phyloP scores from a whole-genome alignment of 1,140 invertebrate species.

The Heliothis virescens region DNA sequence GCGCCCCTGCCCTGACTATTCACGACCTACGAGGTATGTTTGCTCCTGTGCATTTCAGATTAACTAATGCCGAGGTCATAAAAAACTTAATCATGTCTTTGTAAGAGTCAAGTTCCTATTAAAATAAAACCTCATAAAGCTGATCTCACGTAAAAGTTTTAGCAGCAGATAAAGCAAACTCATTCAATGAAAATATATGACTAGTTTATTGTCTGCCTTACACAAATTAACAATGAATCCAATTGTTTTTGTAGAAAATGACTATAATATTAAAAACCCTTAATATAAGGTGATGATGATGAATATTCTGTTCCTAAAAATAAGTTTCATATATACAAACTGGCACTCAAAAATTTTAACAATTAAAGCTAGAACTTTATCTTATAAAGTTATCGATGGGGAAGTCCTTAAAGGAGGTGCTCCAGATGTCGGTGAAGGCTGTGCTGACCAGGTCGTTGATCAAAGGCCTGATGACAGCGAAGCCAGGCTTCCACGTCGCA shows the following conservation, averaged over 20 bases:
- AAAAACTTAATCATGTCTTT: too few relatives aligned
- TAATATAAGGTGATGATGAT: constrained; percentile 30
- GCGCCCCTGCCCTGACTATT: background rate
- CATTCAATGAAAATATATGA: constrained; percentile 7
- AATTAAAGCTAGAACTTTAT: constrained; percentile 57
- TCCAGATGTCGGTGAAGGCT: constrained; percentile 93
- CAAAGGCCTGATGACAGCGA: constrained; percentile 89
- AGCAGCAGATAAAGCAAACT: too few relatives aligned
- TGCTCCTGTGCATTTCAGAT: too few relatives aligned
- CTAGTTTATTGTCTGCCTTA: constrained; percentile 40
- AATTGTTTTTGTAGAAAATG: constrained; percentile 7
- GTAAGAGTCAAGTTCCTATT: too few relatives aligned
- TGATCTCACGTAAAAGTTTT: too few relatives aligned
- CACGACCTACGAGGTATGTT: too few relatives aligned
- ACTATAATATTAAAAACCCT: constrained; percentile 9
- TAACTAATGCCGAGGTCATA: too few relatives aligned
- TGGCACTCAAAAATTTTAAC: constrained; percentile 33
- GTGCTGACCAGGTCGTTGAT: constrained; percentile 93
- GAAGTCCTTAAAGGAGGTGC: constrained; percentile 90
- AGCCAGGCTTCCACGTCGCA: constrained; percentile 91
- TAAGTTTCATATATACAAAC: constrained; percentile 30
- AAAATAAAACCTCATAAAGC: too few relatives aligned
- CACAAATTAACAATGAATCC: background rate
- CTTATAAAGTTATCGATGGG: constrained; percentile 88
- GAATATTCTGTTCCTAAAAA: constrained; percentile 1